phyloP scores from a whole-genome alignment of 1,140 invertebrate genomes.

The Zaprionus gabonicus region DNA sequence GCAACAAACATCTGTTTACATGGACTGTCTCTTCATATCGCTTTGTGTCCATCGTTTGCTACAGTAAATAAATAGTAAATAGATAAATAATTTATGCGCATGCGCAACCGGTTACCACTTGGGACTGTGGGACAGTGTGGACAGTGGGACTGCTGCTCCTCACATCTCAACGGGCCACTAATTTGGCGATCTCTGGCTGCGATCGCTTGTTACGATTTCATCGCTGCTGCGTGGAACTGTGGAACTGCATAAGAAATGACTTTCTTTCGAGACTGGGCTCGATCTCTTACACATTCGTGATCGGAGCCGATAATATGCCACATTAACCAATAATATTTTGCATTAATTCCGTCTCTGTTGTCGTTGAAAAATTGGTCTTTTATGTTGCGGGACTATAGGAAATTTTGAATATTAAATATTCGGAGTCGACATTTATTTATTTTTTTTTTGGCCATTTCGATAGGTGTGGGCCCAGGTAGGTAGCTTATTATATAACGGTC shows the following conservation, averaged over 20 bases:
- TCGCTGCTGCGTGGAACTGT: constrained; percentile 17
- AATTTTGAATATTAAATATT: constrained; percentile 50
- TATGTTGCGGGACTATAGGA: constrained; percentile 58
- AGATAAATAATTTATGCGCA: constrained; percentile 56
- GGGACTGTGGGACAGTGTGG: constrained; percentile 13
- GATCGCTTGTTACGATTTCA: constrained; percentile 25
- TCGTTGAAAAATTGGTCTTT: constrained; percentile 64
- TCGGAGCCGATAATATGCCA: constrained; percentile 29
- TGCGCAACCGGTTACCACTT: constrained; percentile 23
- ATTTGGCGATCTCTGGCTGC: constrained; percentile 45
- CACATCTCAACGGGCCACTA: constrained; percentile 52
- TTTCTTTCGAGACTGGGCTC: constrained; percentile 62
- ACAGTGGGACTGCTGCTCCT: constrained; percentile 26
- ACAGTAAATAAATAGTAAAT: constrained; percentile 42
- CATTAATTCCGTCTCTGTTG: constrained; percentile 56
- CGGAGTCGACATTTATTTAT: background rate
- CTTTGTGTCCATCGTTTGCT: constrained; percentile 31
- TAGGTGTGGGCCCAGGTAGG: constrained; percentile 16
- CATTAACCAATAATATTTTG: constrained; percentile 73
- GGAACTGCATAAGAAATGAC: constrained; percentile 60
- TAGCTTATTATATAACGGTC: constrained; percentile 69
- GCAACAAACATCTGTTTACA: constrained; percentile 53
- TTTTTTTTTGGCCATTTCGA: constrained; percentile 22
- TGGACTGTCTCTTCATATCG: constrained; percentile 27
- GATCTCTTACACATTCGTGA: constrained; percentile 37